These are phyloP conservation scores for Platorchestia sp. DNA, from an alignment of 1,140 invertebrate genomes.

Conservation along the genomic window DNA sequence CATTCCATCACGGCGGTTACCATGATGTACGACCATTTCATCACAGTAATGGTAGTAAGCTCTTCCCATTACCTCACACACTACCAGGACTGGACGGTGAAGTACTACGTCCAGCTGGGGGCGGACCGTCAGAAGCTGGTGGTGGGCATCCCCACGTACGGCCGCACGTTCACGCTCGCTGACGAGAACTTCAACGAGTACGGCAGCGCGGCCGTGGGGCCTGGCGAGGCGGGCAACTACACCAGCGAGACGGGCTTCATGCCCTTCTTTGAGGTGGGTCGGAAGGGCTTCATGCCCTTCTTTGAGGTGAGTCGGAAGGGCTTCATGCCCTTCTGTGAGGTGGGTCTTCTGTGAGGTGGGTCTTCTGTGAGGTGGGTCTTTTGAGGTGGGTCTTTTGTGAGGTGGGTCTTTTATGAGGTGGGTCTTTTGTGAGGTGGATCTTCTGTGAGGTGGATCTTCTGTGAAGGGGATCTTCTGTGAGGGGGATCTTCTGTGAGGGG, in stretches of 20 bases:
- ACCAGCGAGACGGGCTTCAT: conserved; percentile 83
- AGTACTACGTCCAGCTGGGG: conserved; percentile 87
- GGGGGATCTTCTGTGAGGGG: too few relatives aligned
- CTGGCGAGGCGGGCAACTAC: conserved; percentile 89
- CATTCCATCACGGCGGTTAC: too few relatives aligned
- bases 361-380: conserved; percentile 88
- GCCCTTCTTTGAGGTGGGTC: conserved; percentile 88
- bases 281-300: conserved; percentile 90
- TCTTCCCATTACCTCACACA: too few relatives aligned
- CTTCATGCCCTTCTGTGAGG: conserved; percentile 93
- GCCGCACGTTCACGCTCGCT: conserved; percentile 88
- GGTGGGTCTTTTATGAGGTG: too few relatives aligned
- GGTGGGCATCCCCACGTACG: conserved; percentile 95
- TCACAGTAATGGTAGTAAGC: too few relatives aligned
- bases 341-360: conserved; percentile 76
- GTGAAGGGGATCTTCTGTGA: too few relatives aligned
- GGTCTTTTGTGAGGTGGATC: too few relatives aligned
- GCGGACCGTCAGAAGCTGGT: conserved; percentile 88
- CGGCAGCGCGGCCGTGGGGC: conserved; percentile 88
- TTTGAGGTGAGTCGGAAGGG: conserved; percentile 88
- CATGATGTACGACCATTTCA: too few relatives aligned
- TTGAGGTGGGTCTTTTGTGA: too few relatives aligned
- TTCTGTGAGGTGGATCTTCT: too few relatives aligned
- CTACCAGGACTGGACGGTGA: conserved; percentile 85
- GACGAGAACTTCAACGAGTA: conserved; percentile 83